A percentile compares a stretch with the other conserved stretches of the same genome.
These are phyloP conservation scores for Gonatopus flavifemur DNA, from an alignment of 1,140 invertebrate genomes.

Conservation along the genomic window DNA sequence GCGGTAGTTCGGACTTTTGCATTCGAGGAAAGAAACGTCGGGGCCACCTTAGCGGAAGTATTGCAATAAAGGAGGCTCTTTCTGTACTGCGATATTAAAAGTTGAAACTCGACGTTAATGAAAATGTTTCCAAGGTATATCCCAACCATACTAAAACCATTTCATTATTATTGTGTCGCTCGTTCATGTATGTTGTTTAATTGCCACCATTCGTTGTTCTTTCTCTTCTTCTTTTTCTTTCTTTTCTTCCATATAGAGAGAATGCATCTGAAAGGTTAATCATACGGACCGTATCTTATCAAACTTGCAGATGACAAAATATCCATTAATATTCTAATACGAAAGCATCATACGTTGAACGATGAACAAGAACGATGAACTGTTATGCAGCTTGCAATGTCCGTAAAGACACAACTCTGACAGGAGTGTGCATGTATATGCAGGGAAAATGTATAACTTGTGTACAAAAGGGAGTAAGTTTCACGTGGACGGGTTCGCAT, in stretches of 20 bases:
- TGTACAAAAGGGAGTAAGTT: no score
- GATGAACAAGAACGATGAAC: no score
- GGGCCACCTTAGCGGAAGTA: constrained; percentile 7
- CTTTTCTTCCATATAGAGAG: constrained; percentile 8
- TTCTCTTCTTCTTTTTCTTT: neutral
- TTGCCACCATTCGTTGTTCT: neutral
- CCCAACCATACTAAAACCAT: constrained; percentile 13
- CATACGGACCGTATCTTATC: constrained; percentile 14
- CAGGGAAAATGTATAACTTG: no score
- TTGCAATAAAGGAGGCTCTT: constrained; percentile 28
- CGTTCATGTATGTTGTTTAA: neutral
- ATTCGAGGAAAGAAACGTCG: constrained; percentile 11
- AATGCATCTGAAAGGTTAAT: constrained; percentile 31
- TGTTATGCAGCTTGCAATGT: no score
- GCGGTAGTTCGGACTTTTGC: constrained; percentile 10
- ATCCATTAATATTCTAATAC: no score
- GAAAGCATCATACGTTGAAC: no score
- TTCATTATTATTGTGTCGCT: neutral
- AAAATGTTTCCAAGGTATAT: constrained; percentile 29
- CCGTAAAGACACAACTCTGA: no score
- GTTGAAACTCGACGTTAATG: constrained; percentile 27
- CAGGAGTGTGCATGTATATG: no score
- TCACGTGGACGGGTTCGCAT: no score
- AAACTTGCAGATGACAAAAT: no score
- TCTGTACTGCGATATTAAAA: constrained; percentile 26